A percentile compares a stretch with the other conserved stretches of the same genome.
Conservation (phyloP, 2,888 invertebrate species). For the Tiliacea citrago region DNA sequence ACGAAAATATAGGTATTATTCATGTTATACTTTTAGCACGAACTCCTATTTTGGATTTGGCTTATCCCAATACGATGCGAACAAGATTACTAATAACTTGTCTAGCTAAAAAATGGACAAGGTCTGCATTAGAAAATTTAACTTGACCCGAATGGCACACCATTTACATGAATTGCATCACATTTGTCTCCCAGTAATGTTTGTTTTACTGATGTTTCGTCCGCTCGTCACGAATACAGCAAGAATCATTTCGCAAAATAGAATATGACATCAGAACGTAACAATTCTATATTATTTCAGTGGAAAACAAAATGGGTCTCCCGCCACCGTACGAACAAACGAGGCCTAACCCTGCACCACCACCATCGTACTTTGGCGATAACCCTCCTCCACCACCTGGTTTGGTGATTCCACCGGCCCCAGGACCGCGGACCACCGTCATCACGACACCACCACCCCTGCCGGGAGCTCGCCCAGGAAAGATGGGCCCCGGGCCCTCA, state of each 20-base stretch:
- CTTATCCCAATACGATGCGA: slow-evolving; percentile 5
- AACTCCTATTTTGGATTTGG: neutral
- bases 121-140: slow-evolving; percentile 20
- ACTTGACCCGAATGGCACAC: slow-evolving; percentile 28
- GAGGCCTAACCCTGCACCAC: slow-evolving; percentile 83
- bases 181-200: slow-evolving; percentile 17
- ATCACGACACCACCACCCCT: slow-evolving; percentile 73
- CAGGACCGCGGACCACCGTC: slow-evolving; percentile 81
- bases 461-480: slow-evolving; percentile 64
- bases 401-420: slow-evolving; percentile 71
- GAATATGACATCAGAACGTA: slow-evolving; percentile 13
- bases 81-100: slow-evolving; percentile 10
- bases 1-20: slow-evolving; percentile 1
- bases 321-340: slow-evolving; percentile 86
- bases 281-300: slow-evolving; percentile 72
- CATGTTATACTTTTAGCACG: slow-evolving; percentile 12
- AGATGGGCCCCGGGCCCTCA: slow-evolving; percentile 85
- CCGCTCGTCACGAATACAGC: slow-evolving; percentile 4
- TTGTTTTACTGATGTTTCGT: slow-evolving; percentile 14
- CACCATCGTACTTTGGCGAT: slow-evolving; percentile 86
- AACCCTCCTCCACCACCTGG: slow-evolving; percentile 83
- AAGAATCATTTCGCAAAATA: slow-evolving; percentile 31
- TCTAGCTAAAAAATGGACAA: slow-evolving; percentile 29
- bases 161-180: slow-evolving; percentile 38
- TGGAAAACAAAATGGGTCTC: slow-evolving; percentile 89